A percentile compares a stretch with the other conserved stretches of the same genome.
Evolutionary conservation across 2,113 vertebrate genomes (phyloP).

Genomic region (Cynocephalus volans): DNA sequence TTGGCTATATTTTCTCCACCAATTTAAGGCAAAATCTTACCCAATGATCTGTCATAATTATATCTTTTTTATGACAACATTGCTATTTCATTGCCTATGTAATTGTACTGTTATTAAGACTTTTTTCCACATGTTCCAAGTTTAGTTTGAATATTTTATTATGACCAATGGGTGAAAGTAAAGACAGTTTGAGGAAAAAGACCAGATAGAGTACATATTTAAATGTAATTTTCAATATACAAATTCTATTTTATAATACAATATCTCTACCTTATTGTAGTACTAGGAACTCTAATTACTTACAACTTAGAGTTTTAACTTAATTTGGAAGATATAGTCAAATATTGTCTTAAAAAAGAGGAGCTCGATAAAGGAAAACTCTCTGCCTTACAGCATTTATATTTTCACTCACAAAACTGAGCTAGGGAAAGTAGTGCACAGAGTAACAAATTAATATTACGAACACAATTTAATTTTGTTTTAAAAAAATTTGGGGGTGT

Average conservation of each 20-base stretch:
- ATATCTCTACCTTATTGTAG: not conserved
- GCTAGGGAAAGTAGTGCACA: not conserved
- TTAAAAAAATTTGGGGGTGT: not conserved
- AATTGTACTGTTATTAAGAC: not conserved
- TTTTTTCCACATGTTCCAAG: not conserved
- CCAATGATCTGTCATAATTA: not conserved
- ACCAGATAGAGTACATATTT: not conserved
- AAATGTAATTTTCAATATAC: not conserved
- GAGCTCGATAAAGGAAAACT: not conserved
- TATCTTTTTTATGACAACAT: not conserved
- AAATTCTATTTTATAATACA: conserved; percentile 10
- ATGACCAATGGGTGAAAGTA: not conserved
- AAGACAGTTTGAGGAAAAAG: not conserved
- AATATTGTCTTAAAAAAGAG: not conserved
- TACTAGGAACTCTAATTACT: not conserved
- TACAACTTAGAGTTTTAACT: not conserved
- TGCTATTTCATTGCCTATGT: not conserved
- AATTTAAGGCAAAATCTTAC: not conserved
- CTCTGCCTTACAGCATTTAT: not conserved
- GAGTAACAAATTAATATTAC: not conserved
- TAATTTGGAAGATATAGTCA: not conserved
- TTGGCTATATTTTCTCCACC: not conserved
- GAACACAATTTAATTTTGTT: not conserved
- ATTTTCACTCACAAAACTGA: conserved; percentile 10
- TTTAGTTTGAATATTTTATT: conserved; percentile 38